These are phyloP conservation scores for Muntiacus reevesi DNA, from an alignment of 2,113 vertebrate species.

Conservation along the genomic window DNA sequence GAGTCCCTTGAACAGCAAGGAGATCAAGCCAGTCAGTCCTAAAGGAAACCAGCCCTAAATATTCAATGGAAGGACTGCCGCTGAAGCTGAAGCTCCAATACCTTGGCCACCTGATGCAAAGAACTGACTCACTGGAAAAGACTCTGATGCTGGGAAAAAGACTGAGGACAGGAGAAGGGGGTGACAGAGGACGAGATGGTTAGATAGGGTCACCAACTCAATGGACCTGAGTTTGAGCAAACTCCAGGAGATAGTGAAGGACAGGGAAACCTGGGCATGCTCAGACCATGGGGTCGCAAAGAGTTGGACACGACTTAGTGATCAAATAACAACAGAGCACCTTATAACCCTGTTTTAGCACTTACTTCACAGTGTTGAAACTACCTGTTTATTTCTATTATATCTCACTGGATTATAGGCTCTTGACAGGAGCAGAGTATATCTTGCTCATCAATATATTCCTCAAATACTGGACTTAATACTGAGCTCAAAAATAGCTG, in stretches of 20 bases:
- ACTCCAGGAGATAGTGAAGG: neutral
- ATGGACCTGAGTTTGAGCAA: neutral
- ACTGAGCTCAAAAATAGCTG: neutral
- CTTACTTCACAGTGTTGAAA: neutral
- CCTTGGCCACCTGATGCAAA: neutral
- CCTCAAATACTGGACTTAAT: neutral
- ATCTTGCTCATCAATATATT: neutral
- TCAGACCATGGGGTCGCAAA: accelerated
- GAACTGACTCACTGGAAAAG: neutral
- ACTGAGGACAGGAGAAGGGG: neutral
- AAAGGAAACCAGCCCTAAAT: neutral
- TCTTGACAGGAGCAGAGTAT: neutral
- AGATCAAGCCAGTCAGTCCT: neutral
- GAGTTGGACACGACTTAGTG: neutral
- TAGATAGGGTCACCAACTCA: neutral
- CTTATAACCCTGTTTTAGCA: neutral
- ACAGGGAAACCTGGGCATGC: neutral
- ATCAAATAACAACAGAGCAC: neutral
- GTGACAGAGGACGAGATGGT: neutral
- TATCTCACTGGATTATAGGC: neutral
- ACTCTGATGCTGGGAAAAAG: neutral
- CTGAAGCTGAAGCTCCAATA: neutral
- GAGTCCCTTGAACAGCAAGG: neutral
- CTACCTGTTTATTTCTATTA: neutral
- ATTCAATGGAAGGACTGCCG: neutral